Base-by-base conservation (phyloP, 2,113 vertebrate species). In the Dipodomys merriami region DNA sequence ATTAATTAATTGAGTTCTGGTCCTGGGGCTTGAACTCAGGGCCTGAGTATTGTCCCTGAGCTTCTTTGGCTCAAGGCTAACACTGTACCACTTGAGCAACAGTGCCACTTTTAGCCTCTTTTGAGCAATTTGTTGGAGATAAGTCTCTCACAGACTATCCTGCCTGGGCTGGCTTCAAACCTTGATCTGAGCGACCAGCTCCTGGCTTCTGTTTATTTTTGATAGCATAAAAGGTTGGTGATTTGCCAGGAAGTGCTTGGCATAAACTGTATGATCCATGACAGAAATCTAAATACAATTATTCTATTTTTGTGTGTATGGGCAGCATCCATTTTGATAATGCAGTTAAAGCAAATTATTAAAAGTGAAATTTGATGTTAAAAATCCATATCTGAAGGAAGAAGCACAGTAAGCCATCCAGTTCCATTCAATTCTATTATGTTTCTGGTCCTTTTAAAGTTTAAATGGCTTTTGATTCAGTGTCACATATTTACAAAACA, bases 401-500 rank as follows among this genome's bases (percentile, higher is more conserved):
- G 68, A 53, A 86, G 65, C 53, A 84, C 3, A 92, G 95, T 93
- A 95, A 96, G 33, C 68, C 71, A 7, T 60, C 9, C 78, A 71
- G 44, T n/a, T 60, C 57, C 39, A 72, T 95, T 94, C 95, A 91
- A 93, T 19, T 97, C 96, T 53, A 95, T 79, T 60, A 10, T 19
- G 35, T 95, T 92, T 72, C 44, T 1, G 69, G 73, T 33, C 65
- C 81, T 97, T 88, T 90, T n/a, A 94, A 60, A 33, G 13, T 91
- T 97, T 93, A 53, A 96, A 93, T 8, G 78, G 76, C 68, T 95
- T 95, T 95, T 97, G 97, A 97, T 85, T 77, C 1, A 96, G 60
- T 94, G 90, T 35, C 93, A 88, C 62, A 25, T 83, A 96, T 97
- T 98, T 96, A 96, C 79, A 94, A 81, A 96, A 96, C 80, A n/a